Evolutionary conservation across 1,140 invertebrate genomes (phyloP).

Genomic region (Heterodera carotae): DNA sequence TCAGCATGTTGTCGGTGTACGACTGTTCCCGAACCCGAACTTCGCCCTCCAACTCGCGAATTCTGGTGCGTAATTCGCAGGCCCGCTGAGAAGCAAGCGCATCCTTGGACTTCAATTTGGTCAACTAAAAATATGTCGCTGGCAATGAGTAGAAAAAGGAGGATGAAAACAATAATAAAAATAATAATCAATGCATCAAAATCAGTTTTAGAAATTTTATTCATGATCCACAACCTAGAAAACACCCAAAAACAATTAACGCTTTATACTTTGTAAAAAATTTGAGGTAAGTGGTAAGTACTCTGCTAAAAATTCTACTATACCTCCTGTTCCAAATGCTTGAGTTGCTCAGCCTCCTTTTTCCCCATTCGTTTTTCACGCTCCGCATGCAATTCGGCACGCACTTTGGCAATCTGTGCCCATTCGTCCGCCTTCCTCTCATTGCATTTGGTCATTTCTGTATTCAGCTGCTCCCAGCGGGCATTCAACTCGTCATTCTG

Average conservation of each 20-base stretch:
- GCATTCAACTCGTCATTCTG: slow-evolving; percentile 9
- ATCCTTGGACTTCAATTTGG: slow-evolving; percentile 6
- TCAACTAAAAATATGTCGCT: slow-evolving; percentile 2
- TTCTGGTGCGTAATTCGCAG: slow-evolving; percentile 6
- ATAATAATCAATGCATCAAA: too few species aligned
- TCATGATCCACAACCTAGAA: too few species aligned
- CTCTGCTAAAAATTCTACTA: background rate
- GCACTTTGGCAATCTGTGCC: slow-evolving; percentile 17
- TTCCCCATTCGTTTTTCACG: background rate
- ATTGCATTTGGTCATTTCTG: slow-evolving; percentile 11
- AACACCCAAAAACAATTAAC: too few species aligned
- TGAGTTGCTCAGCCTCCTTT: slow-evolving; percentile 18
- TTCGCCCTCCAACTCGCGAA: slow-evolving; percentile 14
- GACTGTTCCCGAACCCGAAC: slow-evolving; percentile 7
- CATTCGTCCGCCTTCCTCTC: slow-evolving; percentile 18
- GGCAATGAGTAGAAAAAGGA: too few species aligned
- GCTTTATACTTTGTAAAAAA: too few species aligned
- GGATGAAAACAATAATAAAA: too few species aligned
- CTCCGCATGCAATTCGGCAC: slow-evolving; percentile 12
- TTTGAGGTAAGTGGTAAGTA: background rate
- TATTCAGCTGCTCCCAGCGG: slow-evolving; percentile 17
- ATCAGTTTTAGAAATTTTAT: background rate
- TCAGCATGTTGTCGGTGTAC: background rate
- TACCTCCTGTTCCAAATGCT: slow-evolving; percentile 19
- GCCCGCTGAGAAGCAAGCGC: background rate